Evolutionary conservation across 2,888 invertebrate genomes (phyloP).

Genomic region (Torymus aiolomorphi): DNA sequence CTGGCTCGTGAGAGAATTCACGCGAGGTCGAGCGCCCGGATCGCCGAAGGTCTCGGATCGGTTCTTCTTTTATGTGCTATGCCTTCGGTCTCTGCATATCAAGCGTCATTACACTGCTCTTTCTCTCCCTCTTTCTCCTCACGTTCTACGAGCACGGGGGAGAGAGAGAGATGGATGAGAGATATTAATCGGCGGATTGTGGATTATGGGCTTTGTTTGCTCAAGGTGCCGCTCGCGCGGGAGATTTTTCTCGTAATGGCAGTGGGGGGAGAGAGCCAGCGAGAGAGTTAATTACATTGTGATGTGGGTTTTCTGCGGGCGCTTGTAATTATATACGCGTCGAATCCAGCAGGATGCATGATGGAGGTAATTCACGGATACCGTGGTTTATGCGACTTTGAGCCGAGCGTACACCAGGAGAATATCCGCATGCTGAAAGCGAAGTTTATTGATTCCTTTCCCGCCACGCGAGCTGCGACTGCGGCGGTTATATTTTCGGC

Average conservation of each 20-base stretch:
- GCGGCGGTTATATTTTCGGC: neutral
- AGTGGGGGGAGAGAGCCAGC: too few species aligned
- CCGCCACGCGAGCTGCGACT: too few species aligned
- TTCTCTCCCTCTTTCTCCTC: neutral
- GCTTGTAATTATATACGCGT: too few species aligned
- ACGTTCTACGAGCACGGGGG: neutral
- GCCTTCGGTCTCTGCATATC: conserved; percentile 49
- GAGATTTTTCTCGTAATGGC: too few species aligned
- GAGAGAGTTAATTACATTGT: too few species aligned
- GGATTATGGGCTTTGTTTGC: conserved; percentile 50
- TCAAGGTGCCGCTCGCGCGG: conserved; percentile 2
- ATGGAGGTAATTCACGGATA: too few species aligned
- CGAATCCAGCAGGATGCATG: too few species aligned
- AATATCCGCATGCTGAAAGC: too few species aligned
- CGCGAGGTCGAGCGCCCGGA: conserved; percentile 62
- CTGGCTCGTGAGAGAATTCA: conserved; percentile 64
- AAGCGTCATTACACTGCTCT: conserved; percentile 38
- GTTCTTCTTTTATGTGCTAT: conserved; percentile 33
- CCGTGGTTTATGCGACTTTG: too few species aligned
- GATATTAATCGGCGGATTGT: conserved; percentile 45
- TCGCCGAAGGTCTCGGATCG: conserved; percentile 60
- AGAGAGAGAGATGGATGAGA: conserved; percentile 9
- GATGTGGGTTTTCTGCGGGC: too few species aligned
- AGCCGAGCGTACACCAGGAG: too few species aligned
- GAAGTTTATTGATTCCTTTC: too few species aligned